Evolutionary conservation across 2,113 vertebrate species (phyloP).

Genomic region (Protobothrops mucrosquamatus): DNA sequence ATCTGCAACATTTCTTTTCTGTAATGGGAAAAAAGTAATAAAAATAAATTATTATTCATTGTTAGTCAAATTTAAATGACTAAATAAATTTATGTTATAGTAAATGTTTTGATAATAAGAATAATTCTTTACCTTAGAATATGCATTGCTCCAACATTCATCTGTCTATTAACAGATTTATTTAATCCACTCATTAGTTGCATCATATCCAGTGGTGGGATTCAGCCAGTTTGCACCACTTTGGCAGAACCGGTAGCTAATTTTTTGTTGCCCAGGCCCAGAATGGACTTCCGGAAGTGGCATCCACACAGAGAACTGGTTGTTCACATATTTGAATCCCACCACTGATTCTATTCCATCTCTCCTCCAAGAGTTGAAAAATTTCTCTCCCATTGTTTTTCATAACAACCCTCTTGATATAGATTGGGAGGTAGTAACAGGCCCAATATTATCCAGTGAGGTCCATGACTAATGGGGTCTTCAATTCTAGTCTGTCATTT

Average conservation of each 20-base stretch:
- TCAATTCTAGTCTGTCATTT: neutral
- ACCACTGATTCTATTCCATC: neutral
- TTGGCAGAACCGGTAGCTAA: no score
- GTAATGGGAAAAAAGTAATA: conserved; percentile 53
- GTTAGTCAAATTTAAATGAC: neutral
- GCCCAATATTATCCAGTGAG: neutral
- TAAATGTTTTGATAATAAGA: neutral
- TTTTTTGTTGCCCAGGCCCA: no score
- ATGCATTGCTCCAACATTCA: neutral
- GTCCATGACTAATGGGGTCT: neutral
- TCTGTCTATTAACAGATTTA: neutral
- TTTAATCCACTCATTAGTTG: neutral
- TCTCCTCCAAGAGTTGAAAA: neutral
- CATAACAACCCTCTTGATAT: neutral
- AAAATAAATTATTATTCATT: neutral
- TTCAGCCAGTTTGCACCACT: no score
- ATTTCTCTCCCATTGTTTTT: neutral
- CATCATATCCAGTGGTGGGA: no score
- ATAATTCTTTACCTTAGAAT: neutral
- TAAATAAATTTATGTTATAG: neutral
- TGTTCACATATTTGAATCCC: no score
- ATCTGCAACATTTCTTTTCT: conserved; percentile 64
- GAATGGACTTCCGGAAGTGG: no score
- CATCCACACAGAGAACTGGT: no score
- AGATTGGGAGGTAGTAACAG: neutral